Conservation (phyloP, 2,797 vertebrate species). For the Heliangelus exortis region DNA sequence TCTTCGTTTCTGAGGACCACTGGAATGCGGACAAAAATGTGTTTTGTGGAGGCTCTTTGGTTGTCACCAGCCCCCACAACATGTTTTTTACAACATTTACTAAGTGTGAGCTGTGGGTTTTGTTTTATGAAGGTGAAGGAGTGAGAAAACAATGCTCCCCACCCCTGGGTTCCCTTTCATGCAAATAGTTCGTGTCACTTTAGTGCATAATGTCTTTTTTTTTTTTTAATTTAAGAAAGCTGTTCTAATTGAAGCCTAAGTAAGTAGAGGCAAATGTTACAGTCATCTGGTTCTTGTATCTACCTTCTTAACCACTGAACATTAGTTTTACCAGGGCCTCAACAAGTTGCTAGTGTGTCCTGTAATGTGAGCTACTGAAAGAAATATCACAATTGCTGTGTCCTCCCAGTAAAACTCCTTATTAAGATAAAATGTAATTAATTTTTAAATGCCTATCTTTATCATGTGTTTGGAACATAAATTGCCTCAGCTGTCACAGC, state of each 20-base stretch:
- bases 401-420: background rate
- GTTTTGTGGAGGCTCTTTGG: background rate
- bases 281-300: background rate
- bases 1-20: fast-evolving
- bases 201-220: background rate
- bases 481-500: background rate
- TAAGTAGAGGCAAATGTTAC: background rate
- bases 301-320: background rate
- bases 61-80: too few relatives aligned
- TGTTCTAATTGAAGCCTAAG: background rate
- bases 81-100: fast-evolving
- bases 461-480: background rate
- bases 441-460: background rate
- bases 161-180: background rate
- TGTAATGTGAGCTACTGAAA: background rate
- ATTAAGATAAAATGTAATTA: background rate
- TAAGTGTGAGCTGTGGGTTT: background rate
- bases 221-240: background rate
- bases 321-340: background rate
- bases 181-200: background rate
- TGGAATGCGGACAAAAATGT: background rate
- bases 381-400: background rate
- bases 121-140: background rate
- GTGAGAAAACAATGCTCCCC: background rate
- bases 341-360: background rate